phyloP scores from a whole-genome alignment of 2,797 vertebrate species.

The Malurus splendens region DNA sequence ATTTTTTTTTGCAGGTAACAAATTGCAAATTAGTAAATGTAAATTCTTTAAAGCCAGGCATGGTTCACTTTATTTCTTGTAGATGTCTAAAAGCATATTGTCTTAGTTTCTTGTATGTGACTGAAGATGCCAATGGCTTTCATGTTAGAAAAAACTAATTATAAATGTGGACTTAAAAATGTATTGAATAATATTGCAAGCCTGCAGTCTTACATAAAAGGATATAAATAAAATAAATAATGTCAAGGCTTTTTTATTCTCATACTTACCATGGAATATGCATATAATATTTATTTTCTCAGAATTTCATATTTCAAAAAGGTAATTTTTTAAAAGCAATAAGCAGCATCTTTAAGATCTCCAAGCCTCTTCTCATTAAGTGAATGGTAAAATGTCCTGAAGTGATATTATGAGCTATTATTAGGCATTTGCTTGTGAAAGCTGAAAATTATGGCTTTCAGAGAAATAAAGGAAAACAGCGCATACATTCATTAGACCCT shows the following conservation, averaged over 20 bases:
- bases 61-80: neutral
- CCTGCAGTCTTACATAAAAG: neutral
- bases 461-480: neutral
- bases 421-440: neutral
- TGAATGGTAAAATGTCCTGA: neutral
- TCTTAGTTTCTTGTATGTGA: neutral
- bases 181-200: neutral
- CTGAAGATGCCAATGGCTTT: neutral
- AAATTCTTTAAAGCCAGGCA: neutral
- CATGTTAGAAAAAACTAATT: neutral
- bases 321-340: neutral
- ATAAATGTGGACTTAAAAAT: neutral
- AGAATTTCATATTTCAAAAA: neutral
- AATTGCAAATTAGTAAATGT: neutral
- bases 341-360: neutral
- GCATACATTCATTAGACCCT: neutral
- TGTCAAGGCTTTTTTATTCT: neutral
- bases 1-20: neutral
- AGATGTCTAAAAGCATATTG: neutral
- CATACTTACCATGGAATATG: neutral
- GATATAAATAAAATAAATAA: neutral
- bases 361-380: neutral
- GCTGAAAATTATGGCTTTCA: neutral
- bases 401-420: neutral
- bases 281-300: neutral